Evolutionary conservation across 2,888 invertebrate species (phyloP), one percentile per base, ranked within the genome.

Genomic region (Nemurella pictetii): DNA sequence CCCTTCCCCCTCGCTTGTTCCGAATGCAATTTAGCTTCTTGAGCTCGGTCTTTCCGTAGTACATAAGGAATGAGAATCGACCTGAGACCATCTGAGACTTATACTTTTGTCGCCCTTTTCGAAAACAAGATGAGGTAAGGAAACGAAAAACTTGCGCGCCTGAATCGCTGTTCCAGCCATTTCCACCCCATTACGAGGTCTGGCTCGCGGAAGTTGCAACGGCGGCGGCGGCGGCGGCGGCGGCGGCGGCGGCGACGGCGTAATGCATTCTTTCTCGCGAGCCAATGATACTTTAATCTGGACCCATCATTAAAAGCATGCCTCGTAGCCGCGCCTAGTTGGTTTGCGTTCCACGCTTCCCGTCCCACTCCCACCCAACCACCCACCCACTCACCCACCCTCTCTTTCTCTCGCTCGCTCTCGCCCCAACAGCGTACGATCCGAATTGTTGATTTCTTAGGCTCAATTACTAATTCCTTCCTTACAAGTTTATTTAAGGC

Each of bases 401-500:
- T 36, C 4, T 27, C 36, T 3, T 15, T 36, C 26, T 36, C 3
- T 27, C 72, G 28, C 7, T 0, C 72, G 26, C 72, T 72, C 72
- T 9, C 82, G 55, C 55, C 25, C 81, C 26, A 27, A 12, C 35
- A 7, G 55, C 1, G 9, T 1, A 12, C 55, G 55, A 55, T 55
- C 20, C 55, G 55, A 55, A 55, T 82, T 55, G 82, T 82, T 82
- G 82, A 82, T 82, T 55, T 82, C 82, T 28, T 29, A 72, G 72
- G 82, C 82, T 82, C 82, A 72, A 82, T 82, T 82, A 82, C 82
- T 82, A 82, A 82, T 72, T 72, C 73, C 29, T 55, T 55, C 78
- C 30, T 29, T 12, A 28, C 78, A 29, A 78, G 29, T 78, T 78
- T 27, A 78, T 78, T 78, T 78, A 30, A 75, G 75, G n/a, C 75